Evolutionary conservation across 2,113 vertebrate genomes (phyloP).

Genomic region (Athene cunicularia): DNA sequence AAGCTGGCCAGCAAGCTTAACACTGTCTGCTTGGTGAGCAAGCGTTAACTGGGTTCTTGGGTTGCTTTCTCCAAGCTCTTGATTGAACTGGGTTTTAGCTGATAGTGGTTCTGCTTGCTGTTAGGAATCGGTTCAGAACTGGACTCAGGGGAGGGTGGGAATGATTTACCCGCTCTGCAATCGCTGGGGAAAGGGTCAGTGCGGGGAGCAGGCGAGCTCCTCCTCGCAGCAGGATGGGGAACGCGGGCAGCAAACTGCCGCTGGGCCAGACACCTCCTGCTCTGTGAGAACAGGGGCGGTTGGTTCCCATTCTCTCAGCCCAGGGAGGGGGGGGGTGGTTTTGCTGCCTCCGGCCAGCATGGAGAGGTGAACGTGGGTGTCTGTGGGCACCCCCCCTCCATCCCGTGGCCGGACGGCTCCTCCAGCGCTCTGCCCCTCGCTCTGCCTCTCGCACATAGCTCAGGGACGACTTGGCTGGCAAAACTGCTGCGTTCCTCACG

Average conservation of each 20-base stretch:
- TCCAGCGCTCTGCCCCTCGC: neutral
- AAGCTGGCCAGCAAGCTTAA: neutral
- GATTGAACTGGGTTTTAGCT: rapidly evolving
- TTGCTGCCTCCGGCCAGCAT: neutral
- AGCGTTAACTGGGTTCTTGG: neutral
- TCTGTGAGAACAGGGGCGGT: too few species aligned
- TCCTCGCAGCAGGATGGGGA: neutral
- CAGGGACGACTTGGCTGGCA: neutral
- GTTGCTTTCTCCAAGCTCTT: neutral
- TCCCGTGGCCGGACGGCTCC: neutral
- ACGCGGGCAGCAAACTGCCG: rapidly evolving
- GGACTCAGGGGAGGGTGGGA: neutral
- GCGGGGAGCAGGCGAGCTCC: neutral
- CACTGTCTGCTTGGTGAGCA: neutral
- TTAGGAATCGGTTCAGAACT: neutral
- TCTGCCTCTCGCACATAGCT: neutral
- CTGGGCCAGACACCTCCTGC: neutral
- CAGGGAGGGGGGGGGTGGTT: neutral
- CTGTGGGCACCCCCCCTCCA: neutral
- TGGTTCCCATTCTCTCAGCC: rapidly evolving
- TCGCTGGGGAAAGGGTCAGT: neutral
- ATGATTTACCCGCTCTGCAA: neutral
- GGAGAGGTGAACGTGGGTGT: neutral
- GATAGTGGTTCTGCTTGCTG: neutral
- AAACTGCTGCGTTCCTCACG: neutral